Evolutionary conservation across 1,140 invertebrate genomes (phyloP), one percentile per base, ranked within the genome.

Genomic region (Drosophila ambigua): DNA sequence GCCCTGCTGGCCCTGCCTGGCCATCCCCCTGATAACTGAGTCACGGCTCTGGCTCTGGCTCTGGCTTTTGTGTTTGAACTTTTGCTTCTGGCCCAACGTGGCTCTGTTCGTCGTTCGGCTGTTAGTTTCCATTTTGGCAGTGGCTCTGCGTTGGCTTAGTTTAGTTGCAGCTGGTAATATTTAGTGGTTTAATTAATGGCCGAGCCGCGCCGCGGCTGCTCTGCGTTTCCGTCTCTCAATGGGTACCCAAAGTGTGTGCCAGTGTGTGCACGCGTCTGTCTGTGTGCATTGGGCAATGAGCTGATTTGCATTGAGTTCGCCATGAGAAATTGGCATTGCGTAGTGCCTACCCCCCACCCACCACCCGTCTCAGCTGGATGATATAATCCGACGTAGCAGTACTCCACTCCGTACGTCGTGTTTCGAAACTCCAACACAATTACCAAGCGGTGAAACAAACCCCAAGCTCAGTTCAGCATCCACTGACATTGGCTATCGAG

Each of bases 171-270:
- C 78, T 87, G 63, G 63, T 88, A 85, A 82, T 87, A 88, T 87
- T 77, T 87, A 88, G 83, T 59, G 66, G 82, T 73, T 82, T 87
- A 87, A 87, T 87, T 87, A 87, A 87, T 78, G 72, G 55, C 72
- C 44, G 7, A 46, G 43, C 53, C 23, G 50, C 16, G 54, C 63
- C 59, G 46, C 51, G 41, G 50, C 55, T 74, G 53, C 55, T 76
- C 72, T 61, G 58, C 64, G 57, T 68, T 76, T 76, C 72, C 72
- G 72, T 68, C 72, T 53, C 61, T 39, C 35, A 39, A 5, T 13
- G 35, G 13, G 35, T 39, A 2, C 35, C 65, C 57, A 45, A 28
- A 4, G 46, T 35, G 1, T 41, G 5, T 5, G 13, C 28, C 9
- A 44, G 20, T 66, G 9, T 52, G 39, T 50, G 5, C 20, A 20